Conservation (phyloP, 2,797 vertebrate species). For the Cyprinella venusta region DNA sequence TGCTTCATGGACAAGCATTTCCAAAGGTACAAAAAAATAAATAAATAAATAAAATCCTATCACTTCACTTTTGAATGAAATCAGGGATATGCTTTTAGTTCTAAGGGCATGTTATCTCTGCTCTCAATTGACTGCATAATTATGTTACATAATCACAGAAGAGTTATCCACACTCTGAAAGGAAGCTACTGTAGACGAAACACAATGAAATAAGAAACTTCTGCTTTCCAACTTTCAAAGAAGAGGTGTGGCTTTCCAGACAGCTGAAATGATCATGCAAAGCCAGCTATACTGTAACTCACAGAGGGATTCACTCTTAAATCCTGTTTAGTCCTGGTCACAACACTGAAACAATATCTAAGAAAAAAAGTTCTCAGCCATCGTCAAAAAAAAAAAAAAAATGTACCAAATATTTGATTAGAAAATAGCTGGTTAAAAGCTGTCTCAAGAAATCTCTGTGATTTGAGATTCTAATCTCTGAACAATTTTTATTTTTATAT, state of each 20-base stretch:
- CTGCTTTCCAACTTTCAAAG: not conserved
- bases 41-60: no score
- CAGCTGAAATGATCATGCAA: not conserved
- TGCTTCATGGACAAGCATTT: not conserved
- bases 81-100: not conserved
- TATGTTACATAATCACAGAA: not conserved
- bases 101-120: not conserved
- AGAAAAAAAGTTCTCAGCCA: not conserved
- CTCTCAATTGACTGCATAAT: not conserved
- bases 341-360: not conserved
- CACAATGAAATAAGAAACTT: not conserved
- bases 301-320: not conserved
- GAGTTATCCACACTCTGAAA: no score
- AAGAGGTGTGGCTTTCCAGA: slow-evolving; percentile 3
- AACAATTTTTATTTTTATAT: not conserved
- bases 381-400: not conserved
- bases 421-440: not conserved
- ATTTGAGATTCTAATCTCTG: not conserved
- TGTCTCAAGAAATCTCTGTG: not conserved
- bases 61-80: not conserved
- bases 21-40: not conserved
- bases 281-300: not conserved
- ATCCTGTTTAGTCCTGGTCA: not conserved
- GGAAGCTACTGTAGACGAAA: not conserved
- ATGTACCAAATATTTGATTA: no score